Percentiles rank a stretch among this genome's conserved stretches.
Evolutionary conservation across 1,140 invertebrate genomes (phyloP).

Genomic region (Gerris buenoi): DNA sequence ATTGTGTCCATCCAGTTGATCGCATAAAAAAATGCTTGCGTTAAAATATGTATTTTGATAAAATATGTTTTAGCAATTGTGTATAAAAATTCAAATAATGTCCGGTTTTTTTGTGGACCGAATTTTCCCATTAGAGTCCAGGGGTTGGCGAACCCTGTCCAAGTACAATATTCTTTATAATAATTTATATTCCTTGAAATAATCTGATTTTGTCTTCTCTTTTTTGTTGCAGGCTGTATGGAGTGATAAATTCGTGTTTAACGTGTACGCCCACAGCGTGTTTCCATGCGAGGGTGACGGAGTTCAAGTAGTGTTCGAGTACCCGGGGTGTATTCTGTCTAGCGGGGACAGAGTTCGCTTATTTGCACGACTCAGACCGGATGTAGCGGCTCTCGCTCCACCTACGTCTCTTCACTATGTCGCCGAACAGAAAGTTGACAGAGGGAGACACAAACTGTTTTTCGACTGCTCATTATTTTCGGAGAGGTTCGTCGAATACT

Average conservation of each 20-base stretch:
- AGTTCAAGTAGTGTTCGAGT: slow-evolving; percentile 59
- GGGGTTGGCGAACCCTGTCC: no score
- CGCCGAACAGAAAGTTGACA: slow-evolving; percentile 41
- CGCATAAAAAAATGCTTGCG: no score
- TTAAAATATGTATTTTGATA: no score
- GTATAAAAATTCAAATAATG: no score
- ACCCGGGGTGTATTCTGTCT: slow-evolving; percentile 59
- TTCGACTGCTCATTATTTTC: slow-evolving; percentile 70
- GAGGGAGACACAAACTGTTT: slow-evolving; percentile 51
- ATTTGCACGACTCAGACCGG: slow-evolving; percentile 48
- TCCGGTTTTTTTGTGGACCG: no score
- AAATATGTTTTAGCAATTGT: no score
- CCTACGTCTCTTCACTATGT: slow-evolving; percentile 45
- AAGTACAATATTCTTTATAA: no score
- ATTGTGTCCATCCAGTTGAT: no score
- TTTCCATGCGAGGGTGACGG: slow-evolving; percentile 56
- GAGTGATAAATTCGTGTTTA: slow-evolving; percentile 66
- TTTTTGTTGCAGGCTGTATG: slow-evolving; percentile 46
- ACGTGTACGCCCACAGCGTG: slow-evolving; percentile 60
- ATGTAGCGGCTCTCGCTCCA: slow-evolving; percentile 44
- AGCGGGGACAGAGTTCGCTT: slow-evolving; percentile 55
- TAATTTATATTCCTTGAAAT: no score
- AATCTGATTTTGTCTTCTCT: neutral
- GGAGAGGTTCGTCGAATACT: slow-evolving; percentile 66
- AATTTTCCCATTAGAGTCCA: no score